Evolutionary conservation across 2,888 invertebrate species (phyloP).

Genomic region (Tipula vernalis): DNA sequence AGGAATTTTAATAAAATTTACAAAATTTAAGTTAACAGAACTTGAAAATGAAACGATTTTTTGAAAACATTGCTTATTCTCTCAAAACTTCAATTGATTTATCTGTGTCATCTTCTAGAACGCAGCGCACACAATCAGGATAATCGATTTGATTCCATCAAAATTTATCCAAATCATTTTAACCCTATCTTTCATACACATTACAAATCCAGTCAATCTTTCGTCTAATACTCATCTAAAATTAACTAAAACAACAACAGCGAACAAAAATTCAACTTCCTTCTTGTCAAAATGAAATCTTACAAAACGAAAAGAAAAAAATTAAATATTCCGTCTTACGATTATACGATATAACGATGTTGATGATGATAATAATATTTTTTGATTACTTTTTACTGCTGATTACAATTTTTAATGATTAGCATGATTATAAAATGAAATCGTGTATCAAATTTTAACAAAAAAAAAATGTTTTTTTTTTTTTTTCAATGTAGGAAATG

Average conservation of each 20-base stretch:
- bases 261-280: background rate
- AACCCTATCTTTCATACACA: background rate
- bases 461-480: background rate
- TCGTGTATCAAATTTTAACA: conserved; percentile 4
- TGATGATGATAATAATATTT: background rate
- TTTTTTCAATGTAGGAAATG: background rate
- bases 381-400: conserved; percentile 4
- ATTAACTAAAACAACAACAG: background rate
- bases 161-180: background rate
- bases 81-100: no score
- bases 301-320: background rate
- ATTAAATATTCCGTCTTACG: background rate
- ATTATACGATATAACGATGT: background rate
- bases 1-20: no score
- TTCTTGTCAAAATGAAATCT: background rate
- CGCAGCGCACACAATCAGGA: background rate
- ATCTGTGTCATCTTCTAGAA: no score
- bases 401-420: conserved; percentile 4
- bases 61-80: no score
- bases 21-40: no score
- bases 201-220: background rate
- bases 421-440: background rate
- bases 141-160: background rate
- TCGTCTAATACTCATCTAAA: background rate
- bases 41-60: no score